phyloP scores from a whole-genome alignment of 2,113 vertebrate genomes.

The Chamaea fasciata region DNA sequence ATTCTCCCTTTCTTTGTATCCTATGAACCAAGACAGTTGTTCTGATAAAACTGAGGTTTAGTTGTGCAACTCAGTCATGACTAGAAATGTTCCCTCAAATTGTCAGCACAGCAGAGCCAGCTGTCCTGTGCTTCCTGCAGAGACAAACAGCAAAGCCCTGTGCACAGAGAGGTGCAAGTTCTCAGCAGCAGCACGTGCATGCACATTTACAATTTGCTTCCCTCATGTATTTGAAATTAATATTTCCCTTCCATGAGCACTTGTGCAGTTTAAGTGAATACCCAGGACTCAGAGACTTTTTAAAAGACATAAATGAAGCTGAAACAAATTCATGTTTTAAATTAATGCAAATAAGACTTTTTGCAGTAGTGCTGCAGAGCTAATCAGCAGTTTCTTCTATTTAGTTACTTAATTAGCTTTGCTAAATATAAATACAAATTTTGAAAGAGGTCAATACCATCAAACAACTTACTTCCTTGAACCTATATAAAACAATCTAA shows the following conservation, averaged over 20 bases:
- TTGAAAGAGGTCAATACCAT: conserved; percentile 31
- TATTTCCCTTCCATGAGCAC: background rate
- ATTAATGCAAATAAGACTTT: background rate
- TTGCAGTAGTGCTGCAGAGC: background rate
- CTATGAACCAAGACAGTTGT: background rate
- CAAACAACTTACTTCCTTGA: background rate
- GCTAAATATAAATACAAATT: conserved; percentile 21
- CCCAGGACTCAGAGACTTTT: background rate
- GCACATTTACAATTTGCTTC: background rate
- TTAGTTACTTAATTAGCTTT: conserved; percentile 37
- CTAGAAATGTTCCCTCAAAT: background rate
- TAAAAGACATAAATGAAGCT: background rate
- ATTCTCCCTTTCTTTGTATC: background rate
- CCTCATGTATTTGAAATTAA: background rate
- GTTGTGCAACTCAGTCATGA: background rate
- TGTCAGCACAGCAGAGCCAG: background rate
- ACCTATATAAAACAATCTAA: background rate
- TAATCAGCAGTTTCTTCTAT: conserved; percentile 26
- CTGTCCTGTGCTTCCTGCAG: background rate
- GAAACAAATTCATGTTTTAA: background rate
- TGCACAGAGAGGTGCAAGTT: background rate
- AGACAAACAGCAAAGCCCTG: background rate
- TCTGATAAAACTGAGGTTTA: background rate
- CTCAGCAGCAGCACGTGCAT: background rate
- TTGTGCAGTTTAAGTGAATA: background rate